Percentiles rank a stretch among this genome's conserved stretches.
Evolutionary conservation across 2,113 vertebrate genomes (phyloP).

Genomic region (Ochotona curzoniae): DNA sequence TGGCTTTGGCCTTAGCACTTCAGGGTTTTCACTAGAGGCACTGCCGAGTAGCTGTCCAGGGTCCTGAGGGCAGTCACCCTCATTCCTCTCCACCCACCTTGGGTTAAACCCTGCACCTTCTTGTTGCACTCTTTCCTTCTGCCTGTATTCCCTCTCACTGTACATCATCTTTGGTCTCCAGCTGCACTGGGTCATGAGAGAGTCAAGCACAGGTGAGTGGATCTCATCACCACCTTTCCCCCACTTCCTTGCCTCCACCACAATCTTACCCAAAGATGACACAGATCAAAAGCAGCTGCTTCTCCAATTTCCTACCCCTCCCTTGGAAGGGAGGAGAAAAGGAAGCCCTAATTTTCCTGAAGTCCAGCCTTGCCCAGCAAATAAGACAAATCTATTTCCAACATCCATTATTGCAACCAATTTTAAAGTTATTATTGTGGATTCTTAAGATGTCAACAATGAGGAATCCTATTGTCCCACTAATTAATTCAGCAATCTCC

Average conservation of each 20-base stretch:
- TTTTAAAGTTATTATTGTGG: constrained; percentile 78
- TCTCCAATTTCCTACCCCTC: neutral
- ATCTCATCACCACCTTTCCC: neutral
- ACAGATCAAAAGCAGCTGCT: neutral
- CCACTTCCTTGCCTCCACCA: neutral
- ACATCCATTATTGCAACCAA: constrained; percentile 48
- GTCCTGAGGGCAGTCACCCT: neutral
- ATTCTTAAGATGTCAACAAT: constrained; percentile 83
- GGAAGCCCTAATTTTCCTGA: neutral
- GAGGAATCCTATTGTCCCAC: constrained; percentile 83
- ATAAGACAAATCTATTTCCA: constrained; percentile 32
- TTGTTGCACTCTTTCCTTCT: neutral
- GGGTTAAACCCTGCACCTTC: neutral
- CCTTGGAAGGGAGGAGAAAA: neutral
- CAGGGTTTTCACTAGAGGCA: neutral
- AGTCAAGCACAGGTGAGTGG: neutral
- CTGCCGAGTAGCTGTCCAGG: neutral
- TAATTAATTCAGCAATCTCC: constrained; percentile 86
- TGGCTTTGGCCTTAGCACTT: neutral
- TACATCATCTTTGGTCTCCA: neutral
- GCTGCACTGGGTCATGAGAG: neutral
- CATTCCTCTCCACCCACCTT: neutral
- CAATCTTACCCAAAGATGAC: neutral
- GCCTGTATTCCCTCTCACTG: neutral
- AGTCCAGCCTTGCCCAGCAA: neutral